A percentile compares a stretch with the other conserved stretches of the same genome.
These are phyloP conservation scores for Syngnathus typhle DNA, from an alignment of 2,113 vertebrate species.

Conservation along the genomic window DNA sequence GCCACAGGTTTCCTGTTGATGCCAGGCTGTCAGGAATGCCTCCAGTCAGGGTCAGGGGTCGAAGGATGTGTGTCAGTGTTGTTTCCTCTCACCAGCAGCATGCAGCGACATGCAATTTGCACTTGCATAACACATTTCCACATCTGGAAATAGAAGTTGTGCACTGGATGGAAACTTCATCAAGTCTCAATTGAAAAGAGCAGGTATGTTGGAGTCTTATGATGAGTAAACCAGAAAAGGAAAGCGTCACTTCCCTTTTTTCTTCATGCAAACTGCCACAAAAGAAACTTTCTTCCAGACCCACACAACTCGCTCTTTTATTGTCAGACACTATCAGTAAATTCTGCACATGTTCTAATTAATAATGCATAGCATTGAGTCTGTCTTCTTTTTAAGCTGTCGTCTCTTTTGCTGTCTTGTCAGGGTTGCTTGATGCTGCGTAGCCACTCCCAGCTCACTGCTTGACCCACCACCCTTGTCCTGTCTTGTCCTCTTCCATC, in stretches of 20 bases:
- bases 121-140: conserved; percentile 3
- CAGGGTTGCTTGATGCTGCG: too few relatives aligned
- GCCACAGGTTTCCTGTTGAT: conserved; percentile 66
- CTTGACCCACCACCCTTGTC: background rate
- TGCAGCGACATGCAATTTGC: background rate
- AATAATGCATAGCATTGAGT: too few relatives aligned
- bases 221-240: background rate
- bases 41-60: conserved; percentile 51
- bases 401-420: too few relatives aligned
- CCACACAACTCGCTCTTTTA: background rate
- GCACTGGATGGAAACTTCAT: background rate
- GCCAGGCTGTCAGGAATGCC: conserved; percentile 48
- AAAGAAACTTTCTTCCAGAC: background rate
- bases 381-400: too few relatives aligned
- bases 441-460: background rate
- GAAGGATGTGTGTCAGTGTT: conserved; percentile 65
- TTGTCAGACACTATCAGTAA: background rate
- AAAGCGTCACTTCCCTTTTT: background rate
- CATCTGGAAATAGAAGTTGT: background rate
- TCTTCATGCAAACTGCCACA: background rate
- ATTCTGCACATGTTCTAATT: too few relatives aligned
- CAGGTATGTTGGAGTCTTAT: background rate
- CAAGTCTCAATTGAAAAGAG: background rate
- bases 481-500: background rate
- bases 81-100: conserved; percentile 36